phyloP scores from a whole-genome alignment of 2,113 vertebrate species.

The Echinops telfairi region DNA sequence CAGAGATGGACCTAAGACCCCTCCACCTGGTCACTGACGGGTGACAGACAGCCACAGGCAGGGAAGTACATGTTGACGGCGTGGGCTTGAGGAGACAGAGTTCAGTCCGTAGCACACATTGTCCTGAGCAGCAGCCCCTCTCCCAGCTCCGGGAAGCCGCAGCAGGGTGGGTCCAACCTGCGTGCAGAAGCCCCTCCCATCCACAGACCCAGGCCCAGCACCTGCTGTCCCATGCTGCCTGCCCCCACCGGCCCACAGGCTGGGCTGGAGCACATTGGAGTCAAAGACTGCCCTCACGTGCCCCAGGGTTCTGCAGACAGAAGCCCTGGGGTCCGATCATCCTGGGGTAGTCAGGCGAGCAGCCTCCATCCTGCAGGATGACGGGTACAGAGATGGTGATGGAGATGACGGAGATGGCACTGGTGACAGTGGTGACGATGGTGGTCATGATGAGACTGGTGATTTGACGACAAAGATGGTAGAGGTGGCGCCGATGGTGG shows the following conservation, averaged over 20 bases:
- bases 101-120: not conserved
- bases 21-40: not conserved
- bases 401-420: not conserved
- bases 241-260: not conserved
- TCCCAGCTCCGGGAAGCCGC: not conserved
- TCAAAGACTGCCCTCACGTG: not conserved
- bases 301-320: not conserved
- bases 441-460: accelerated
- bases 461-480: accelerated
- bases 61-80: not conserved
- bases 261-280: not conserved
- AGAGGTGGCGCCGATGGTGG: accelerated
- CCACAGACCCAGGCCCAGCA: not conserved
- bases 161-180: too few species aligned
- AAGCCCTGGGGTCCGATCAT: not conserved
- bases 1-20: too few species aligned
- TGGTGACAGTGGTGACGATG: accelerated
- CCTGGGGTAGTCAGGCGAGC: not conserved
- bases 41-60: not conserved
- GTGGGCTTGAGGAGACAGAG: not conserved
- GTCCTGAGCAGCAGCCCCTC: not conserved
- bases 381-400: not conserved
- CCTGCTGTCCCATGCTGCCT: not conserved
- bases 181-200: not conserved
- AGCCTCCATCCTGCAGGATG: too few species aligned